phyloP scores from a whole-genome alignment of 2,888 invertebrate genomes.

The Lycophotia porphyrea region DNA sequence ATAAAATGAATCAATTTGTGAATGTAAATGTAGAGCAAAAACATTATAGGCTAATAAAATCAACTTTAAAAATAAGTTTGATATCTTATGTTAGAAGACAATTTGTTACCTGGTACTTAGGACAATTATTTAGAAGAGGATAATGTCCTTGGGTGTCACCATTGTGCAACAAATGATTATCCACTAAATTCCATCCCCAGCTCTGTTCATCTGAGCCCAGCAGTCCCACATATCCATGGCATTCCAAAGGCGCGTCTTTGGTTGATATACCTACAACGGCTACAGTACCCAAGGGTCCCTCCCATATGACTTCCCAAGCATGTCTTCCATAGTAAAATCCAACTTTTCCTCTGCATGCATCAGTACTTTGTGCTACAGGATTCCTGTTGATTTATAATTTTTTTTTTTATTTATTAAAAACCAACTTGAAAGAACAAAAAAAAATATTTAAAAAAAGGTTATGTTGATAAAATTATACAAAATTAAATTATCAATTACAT shows the following conservation, averaged over 20 bases:
- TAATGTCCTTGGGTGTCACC: constrained; percentile 98
- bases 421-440: no score
- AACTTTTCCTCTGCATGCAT: constrained; percentile 97
- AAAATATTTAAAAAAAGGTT: no score
- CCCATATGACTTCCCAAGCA: constrained; percentile 99
- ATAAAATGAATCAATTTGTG: background rate
- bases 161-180: constrained; percentile 98
- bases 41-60: background rate
- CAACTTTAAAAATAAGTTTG: background rate
- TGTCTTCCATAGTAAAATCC: constrained; percentile 98
- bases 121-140: constrained; percentile 98
- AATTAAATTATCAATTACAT: background rate
- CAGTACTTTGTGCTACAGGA: constrained; percentile 99
- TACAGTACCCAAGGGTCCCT: constrained; percentile 99
- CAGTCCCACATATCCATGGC: constrained; percentile 98
- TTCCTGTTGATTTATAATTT: constrained; percentile 90
- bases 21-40: background rate
- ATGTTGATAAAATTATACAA: background rate
- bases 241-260: constrained; percentile 97
- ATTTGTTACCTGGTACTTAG: constrained; percentile 96
- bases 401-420: background rate
- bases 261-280: constrained; percentile 99
- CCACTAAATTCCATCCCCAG: constrained; percentile 99
- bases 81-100: background rate
- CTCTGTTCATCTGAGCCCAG: constrained; percentile 99